phyloP scores from a whole-genome alignment of 2,113 vertebrate genomes.

The Pao palembangensis region DNA sequence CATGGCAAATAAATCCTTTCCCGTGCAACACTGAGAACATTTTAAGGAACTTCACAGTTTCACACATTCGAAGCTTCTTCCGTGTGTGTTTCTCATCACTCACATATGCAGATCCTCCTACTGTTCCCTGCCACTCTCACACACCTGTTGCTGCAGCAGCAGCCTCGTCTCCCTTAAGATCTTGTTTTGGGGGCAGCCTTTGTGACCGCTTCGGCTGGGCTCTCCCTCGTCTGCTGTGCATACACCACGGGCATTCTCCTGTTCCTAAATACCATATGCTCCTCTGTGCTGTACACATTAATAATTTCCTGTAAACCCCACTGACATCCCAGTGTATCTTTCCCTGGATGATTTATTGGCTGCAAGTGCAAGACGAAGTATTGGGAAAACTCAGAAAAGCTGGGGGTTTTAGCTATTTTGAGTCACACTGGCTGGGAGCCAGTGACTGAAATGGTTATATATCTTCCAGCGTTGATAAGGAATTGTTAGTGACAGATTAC shows the following conservation, averaged over 20 bases:
- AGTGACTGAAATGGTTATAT: conserved; percentile 58
- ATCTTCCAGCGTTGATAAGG: conserved; percentile 59
- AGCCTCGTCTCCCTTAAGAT: conserved; percentile 44
- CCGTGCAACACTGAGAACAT: too few relatives aligned
- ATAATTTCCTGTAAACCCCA: conserved; percentile 59
- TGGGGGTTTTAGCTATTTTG: conserved; percentile 16
- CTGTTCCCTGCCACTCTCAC: conserved; percentile 59
- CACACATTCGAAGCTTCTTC: not conserved
- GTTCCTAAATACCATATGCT: conserved; percentile 69
- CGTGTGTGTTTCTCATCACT: conserved; percentile 11
- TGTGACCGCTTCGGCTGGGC: conserved; percentile 32
- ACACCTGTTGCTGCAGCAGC: conserved; percentile 68
- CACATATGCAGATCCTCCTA: conserved; percentile 35
- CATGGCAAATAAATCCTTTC: too few relatives aligned
- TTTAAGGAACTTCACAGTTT: too few relatives aligned
- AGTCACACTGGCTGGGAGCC: conserved; percentile 52
- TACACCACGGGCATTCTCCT: conserved; percentile 58
- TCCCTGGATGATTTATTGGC: conserved; percentile 62
- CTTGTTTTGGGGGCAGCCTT: conserved; percentile 65
- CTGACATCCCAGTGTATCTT: conserved; percentile 49
- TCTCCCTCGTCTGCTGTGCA: conserved; percentile 35
- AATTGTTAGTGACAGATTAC: conserved; percentile 53
- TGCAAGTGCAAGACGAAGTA: conserved; percentile 24
- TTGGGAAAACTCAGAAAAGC: conserved; percentile 32
- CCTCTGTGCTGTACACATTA: conserved; percentile 59